phyloP scores from a whole-genome alignment of 2,888 invertebrate species.

The Noctua comes region DNA sequence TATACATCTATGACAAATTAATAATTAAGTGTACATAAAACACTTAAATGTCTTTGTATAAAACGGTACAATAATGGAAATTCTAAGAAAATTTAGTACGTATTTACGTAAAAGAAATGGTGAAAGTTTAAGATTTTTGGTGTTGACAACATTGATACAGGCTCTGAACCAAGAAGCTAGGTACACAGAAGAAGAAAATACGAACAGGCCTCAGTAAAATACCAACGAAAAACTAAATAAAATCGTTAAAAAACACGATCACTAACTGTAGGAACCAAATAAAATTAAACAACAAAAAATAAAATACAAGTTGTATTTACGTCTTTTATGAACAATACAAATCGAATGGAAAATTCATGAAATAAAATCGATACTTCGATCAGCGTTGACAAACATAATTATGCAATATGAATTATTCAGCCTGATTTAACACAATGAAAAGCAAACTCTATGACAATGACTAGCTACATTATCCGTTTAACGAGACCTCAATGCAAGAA shows the following conservation, averaged over 20 bases:
- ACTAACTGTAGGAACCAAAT: conserved; percentile 8
- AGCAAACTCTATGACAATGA: conserved; percentile 52
- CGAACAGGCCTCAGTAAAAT: conserved; percentile 1
- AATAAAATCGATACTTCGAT: conserved; percentile 40
- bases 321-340: conserved; percentile 9
- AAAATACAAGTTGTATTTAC: conserved; percentile 20
- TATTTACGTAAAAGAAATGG: conserved; percentile 12
- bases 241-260: conserved; percentile 1
- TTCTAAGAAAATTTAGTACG: neutral
- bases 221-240: conserved; percentile 6
- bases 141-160: conserved; percentile 51
- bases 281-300: conserved; percentile 17
- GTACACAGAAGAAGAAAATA: conserved; percentile 6
- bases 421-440: conserved; percentile 48
- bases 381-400: conserved; percentile 22
- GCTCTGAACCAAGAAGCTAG: conserved; percentile 4
- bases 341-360: conserved; percentile 24
- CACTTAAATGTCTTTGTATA: conserved; percentile 28
- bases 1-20: conserved; percentile 46
- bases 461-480: conserved; percentile 25
- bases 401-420: conserved; percentile 57
- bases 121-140: conserved; percentile 38
- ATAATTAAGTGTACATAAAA: conserved; percentile 44
- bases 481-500: conserved; percentile 17
- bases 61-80: conserved; percentile 29